Conservation (phyloP, 2,113 vertebrate genomes). For the Tretioscincus oriximinensis region DNA sequence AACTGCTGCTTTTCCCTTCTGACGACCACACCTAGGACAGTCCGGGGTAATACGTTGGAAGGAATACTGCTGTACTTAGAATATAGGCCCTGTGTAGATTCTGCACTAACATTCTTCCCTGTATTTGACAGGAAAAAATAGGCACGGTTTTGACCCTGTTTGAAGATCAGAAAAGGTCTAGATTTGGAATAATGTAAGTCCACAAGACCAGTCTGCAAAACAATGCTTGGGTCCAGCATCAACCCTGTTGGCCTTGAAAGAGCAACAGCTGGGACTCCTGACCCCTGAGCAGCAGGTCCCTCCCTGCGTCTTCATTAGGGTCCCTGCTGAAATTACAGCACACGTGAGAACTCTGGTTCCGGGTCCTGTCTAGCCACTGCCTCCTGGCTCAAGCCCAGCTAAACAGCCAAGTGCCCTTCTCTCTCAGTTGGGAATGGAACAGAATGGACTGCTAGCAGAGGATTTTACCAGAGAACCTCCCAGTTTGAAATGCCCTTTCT, state of each 20-base stretch:
- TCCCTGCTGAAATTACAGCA: too few species aligned
- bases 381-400: neutral
- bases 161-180: slow-evolving; percentile 67
- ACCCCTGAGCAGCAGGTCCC: neutral
- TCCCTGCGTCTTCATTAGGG: too few species aligned
- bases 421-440: neutral
- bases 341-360: too few species aligned
- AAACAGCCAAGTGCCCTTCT: neutral
- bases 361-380: too few species aligned
- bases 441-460: neutral
- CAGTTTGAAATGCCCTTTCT: too few species aligned
- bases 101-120: neutral
- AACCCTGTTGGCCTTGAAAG: too few species aligned
- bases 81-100: neutral
- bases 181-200: slow-evolving; percentile 79
- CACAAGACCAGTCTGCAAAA: neutral
- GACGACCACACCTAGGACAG: neutral
- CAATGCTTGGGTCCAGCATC: neutral
- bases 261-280: neutral
- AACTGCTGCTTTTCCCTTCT: neutral
- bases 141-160: slow-evolving; percentile 75
- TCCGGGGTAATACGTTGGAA: neutral
- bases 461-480: too few species aligned
- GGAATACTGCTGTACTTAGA: neutral
- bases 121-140: slow-evolving; percentile 69